Base-by-base conservation (phyloP, 2,888 invertebrate genomes). In the Microctonus aethiopoides region DNA sequence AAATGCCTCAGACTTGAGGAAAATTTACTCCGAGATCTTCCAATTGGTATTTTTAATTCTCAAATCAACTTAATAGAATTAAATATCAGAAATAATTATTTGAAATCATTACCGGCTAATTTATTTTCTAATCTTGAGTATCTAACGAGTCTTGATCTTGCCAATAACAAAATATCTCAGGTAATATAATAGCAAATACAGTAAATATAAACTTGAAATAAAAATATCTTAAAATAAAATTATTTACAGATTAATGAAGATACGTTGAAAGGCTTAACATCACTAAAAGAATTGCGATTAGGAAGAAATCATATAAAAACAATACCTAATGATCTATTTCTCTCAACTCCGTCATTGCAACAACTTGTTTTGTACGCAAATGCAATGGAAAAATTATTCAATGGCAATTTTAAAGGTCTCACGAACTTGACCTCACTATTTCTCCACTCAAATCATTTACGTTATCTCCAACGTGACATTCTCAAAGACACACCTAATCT, bases 311-410 rank as follows among this genome's bases (percentile, higher is more conserved):
- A 89, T 67, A 87, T 94, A 29, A 84, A 86, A 63, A 83, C 84
- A 13, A 77, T 91, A 16, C 89, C 91, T 4, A 90, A 91, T 73
- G 88, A 89, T 56, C 84, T 90, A 5, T 93, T 94, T 81, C 78
- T 87, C 5, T 88, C 89, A 46, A 89, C 90, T 68, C 84, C 83
- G 1, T 88, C 88, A 63, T 84, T 94, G 69, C 91, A 93, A 75
- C 92, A 91, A 78, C 86, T 94, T 20, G 91, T 92, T 78, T 85
- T 94, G 59, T 91, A 92, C 73, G 91, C 90, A 73, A 94, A 94
- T 80, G 91, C 91, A 79, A 85, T 94, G 66, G 90, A 91, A 77
- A 89, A 88, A 70, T 81, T 94, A 39, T 89, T 90, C 67, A 86
- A 89, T 29, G 89, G 89, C 13, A 89, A 89, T 10, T 92, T 94